A percentile compares a stretch with the other conserved stretches of the same genome.
These are phyloP conservation scores for Diplazon laetatorius DNA, from an alignment of 2,888 invertebrate genomes.

Conservation along the genomic window DNA sequence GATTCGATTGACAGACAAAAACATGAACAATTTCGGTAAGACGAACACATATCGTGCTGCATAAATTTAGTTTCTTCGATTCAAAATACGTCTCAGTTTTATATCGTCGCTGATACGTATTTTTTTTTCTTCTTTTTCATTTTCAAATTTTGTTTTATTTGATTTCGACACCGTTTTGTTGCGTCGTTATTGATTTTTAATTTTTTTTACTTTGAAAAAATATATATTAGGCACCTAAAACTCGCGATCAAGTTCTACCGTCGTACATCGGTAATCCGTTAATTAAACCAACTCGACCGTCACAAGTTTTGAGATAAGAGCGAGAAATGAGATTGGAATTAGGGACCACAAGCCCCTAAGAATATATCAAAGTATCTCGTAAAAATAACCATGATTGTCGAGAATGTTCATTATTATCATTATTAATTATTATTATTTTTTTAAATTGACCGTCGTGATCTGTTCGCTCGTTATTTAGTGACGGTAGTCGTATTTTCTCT, in stretches of 20 bases:
- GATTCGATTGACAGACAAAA: not conserved
- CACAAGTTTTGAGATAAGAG: not conserved
- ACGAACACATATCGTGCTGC: not conserved
- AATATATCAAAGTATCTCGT: not conserved
- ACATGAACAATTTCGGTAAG: not conserved
- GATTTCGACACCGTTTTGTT: not conserved
- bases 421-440: too few species aligned
- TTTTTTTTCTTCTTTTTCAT: too few species aligned
- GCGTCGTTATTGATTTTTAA: not conserved
- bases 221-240: not conserved
- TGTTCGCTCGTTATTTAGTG: not conserved
- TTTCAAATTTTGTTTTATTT: not conserved
- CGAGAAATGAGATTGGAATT: not conserved
- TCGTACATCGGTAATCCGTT: not conserved
- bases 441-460: not conserved
- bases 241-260: not conserved
- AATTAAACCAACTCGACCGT: not conserved
- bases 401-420: too few species aligned
- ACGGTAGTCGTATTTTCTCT: not conserved
- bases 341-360: not conserved
- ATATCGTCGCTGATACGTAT: not conserved
- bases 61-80: not conserved
- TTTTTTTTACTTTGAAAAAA: not conserved
- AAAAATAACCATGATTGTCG: not conserved
- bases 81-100: not conserved